Evolutionary conservation across 1,140 invertebrate genomes (phyloP), one percentile per base, ranked within the genome.

Genomic region (Wiebesia pumilae): DNA sequence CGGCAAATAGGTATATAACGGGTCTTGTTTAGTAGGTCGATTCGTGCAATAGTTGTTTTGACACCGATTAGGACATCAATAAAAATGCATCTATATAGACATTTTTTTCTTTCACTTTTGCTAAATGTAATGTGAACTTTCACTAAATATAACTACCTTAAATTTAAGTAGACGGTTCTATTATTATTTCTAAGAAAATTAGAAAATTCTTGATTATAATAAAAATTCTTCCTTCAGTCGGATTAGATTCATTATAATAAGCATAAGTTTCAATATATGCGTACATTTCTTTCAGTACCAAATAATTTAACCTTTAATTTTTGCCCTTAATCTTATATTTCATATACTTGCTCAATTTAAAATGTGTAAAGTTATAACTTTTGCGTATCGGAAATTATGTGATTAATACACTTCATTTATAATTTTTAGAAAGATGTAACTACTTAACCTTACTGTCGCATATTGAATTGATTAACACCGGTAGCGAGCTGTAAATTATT

Each of bases 11-110:
- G 87, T 87, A 87, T 88, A 90, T 93, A 94, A 93, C 92, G 92
- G 92, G 89, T 91, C 91, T 91, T 91, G 77, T 81, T 90, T 89
- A 93, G 93, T 93, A 93, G 92, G 93, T 92, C 92, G 92, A 90
- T 93, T 91, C 91, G 90, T 93, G 92, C 92, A 93, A 91, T 91
- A 91, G 91, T 93, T 93, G 24, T 75, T 71, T 73, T n/a, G 92
- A 94, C 92, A 93, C 91, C 91, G 91, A 93, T 94, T 94, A 93
- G 91, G 88, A 91, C 87, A 89, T 91, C 85, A 88, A 77, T 86
- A 87, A 93, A 93, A 92, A 91, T 89, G 89, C 89, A 89, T 85
- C 65, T 87, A 83, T 58, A 86, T 82, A 51, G 75, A 58, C 69
- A 79, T 67, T 38, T n/a, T 38, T 83, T 51, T 79, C n/a, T 77